phyloP scores from a whole-genome alignment of 1,140 invertebrate genomes.

The Lamellibrachia luymesi region DNA sequence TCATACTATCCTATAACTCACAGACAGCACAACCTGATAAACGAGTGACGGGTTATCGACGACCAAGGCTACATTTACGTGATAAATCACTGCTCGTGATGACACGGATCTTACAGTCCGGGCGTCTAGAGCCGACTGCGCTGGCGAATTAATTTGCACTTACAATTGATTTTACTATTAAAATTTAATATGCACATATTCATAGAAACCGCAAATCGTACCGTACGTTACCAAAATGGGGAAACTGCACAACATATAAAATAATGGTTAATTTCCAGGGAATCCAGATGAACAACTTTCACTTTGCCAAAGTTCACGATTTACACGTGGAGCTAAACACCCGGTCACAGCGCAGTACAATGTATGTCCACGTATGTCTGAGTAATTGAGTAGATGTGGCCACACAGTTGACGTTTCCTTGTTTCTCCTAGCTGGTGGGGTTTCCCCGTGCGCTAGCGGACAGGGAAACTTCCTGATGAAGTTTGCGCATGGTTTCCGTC shows the following conservation, averaged over 20 bases:
- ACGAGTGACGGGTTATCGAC: not conserved
- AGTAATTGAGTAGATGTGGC: not conserved
- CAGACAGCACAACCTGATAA: not conserved
- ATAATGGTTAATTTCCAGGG: not conserved
- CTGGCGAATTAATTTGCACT: too few relatives aligned
- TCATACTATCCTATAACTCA: not conserved
- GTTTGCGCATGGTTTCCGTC: too few relatives aligned
- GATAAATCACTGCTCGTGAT: too few relatives aligned
- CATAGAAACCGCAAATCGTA: not conserved
- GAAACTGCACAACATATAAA: not conserved
- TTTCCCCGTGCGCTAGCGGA: not conserved
- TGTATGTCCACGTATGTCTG: not conserved
- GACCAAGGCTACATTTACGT: not conserved
- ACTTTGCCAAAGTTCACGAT: not conserved
- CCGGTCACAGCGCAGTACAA: not conserved
- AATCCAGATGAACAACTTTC: not conserved
- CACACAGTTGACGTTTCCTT: not conserved
- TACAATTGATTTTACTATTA: too few relatives aligned
- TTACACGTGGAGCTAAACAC: not conserved
- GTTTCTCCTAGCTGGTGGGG: not conserved
- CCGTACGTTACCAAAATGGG: not conserved
- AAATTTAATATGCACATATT: not conserved
- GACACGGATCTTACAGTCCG: too few relatives aligned
- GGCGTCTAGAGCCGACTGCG: too few relatives aligned
- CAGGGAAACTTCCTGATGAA: too few relatives aligned